Percentiles rank a stretch among this genome's conserved stretches.
These are phyloP conservation scores for Telmatherina bonti DNA, from an alignment of 2,797 vertebrate species.

Conservation along the genomic window DNA sequence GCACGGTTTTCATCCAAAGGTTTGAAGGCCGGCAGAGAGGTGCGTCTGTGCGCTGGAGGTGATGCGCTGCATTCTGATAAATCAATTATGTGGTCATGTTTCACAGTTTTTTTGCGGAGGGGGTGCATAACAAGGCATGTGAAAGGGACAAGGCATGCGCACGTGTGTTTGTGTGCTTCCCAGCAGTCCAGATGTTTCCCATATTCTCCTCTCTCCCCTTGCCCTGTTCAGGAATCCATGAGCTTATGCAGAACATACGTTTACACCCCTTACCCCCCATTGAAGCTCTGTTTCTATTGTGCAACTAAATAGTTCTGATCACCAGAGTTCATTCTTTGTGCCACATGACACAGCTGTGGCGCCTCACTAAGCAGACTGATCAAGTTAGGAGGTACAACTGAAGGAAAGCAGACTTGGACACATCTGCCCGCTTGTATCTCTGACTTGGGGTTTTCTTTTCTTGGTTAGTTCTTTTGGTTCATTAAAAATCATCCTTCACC, in stretches of 20 bases:
- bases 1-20: conserved; percentile 25
- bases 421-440: conserved; percentile 7
- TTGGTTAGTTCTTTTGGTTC: conserved; percentile 5
- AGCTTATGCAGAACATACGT: conserved; percentile 74
- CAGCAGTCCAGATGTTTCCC: conserved; percentile 79
- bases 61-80: conserved; percentile 71
- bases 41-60: conserved; percentile 49
- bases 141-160: conserved; percentile 18
- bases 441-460: conserved; percentile 10
- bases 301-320: conserved; percentile 47
- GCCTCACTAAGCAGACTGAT: conserved; percentile 21
- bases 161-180: conserved; percentile 13
- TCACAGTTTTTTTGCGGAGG: conserved; percentile 60
- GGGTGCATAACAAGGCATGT: conserved; percentile 40
- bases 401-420: conserved; percentile 30
- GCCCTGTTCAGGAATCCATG: conserved; percentile 72
- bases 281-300: conserved; percentile 35
- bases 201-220: conserved; percentile 64
- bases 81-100: conserved; percentile 81
- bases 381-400: conserved; percentile 27
- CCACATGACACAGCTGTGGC: conserved; percentile 50
- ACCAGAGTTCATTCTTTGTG: conserved; percentile 38
- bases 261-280: conserved; percentile 32
- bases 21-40: conserved; percentile 53
- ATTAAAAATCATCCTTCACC: not conserved